phyloP scores from a whole-genome alignment of 2,113 vertebrate species.

The Rhizomys pruinosus region DNA sequence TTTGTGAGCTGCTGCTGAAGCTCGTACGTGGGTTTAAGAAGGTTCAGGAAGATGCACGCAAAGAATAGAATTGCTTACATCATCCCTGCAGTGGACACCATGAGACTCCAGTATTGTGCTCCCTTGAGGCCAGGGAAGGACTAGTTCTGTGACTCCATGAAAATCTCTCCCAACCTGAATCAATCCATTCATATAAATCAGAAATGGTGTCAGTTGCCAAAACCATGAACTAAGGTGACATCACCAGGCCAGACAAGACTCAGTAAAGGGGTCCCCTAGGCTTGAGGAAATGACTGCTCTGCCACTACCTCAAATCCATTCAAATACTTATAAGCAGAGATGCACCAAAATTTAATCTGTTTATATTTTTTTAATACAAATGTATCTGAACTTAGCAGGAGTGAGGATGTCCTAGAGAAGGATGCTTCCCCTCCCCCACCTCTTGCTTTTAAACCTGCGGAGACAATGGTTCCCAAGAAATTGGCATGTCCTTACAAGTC shows the following conservation, averaged over 20 bases:
- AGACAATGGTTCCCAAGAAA: background rate
- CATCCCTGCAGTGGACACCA: background rate
- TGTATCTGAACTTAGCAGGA: background rate
- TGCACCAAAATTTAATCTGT: background rate
- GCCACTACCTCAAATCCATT: background rate
- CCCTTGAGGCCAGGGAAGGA: background rate
- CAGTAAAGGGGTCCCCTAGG: too few species aligned
- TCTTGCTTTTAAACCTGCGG: background rate
- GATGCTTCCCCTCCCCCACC: fast-evolving
- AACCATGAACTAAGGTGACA: fast-evolving
- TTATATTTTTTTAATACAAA: background rate
- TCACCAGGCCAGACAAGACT: fast-evolving
- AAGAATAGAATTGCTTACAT: background rate
- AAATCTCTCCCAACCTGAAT: background rate
- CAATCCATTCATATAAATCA: background rate
- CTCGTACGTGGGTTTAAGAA: background rate
- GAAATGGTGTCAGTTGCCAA: background rate
- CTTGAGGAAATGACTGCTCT: fast-evolving
- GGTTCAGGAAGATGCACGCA: background rate
- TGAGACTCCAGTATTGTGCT: background rate
- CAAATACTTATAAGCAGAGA: fast-evolving
- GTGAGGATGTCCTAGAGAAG: background rate
- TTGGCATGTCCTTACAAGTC: background rate
- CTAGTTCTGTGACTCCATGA: background rate
- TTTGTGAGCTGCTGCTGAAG: background rate